Evolutionary conservation across 2,113 vertebrate species (phyloP).

Genomic region (Campylomormyrus numenius): DNA sequence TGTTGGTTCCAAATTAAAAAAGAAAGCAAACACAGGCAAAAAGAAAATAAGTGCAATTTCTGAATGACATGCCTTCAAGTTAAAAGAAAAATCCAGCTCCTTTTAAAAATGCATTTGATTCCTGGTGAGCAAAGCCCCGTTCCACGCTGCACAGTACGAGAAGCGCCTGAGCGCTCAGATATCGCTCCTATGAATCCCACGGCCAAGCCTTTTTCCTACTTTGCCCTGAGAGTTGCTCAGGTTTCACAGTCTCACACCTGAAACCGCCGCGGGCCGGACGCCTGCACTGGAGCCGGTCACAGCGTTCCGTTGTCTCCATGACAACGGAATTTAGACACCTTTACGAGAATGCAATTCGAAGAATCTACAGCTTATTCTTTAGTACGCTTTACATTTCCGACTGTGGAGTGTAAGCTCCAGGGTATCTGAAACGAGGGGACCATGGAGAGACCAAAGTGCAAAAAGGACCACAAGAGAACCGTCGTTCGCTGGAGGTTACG

Average conservation of each 20-base stretch:
- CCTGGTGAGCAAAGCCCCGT: not conserved
- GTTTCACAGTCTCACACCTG: not conserved
- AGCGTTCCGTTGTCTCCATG: not conserved
- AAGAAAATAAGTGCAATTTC: conserved; percentile 42
- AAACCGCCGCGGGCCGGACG: not conserved
- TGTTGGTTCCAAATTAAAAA: conserved; percentile 28
- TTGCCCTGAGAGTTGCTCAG: not conserved
- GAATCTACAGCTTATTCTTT: not conserved
- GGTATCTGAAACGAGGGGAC: no score
- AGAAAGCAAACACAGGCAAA: not conserved
- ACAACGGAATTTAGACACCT: not conserved
- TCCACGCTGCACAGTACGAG: not conserved
- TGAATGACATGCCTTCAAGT: conserved; percentile 25
- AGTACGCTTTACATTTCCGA: not conserved
- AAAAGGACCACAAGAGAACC: not conserved
- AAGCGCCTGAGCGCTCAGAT: not conserved
- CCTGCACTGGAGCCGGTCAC: not conserved
- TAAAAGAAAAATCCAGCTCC: not conserved
- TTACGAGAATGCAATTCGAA: not conserved
- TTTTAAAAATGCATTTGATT: not conserved
- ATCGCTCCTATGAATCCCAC: not conserved
- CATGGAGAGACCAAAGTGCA: not conserved
- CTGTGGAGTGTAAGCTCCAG: not conserved
- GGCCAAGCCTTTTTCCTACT: not conserved
- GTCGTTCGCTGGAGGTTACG: not conserved